These are phyloP conservation scores for Sylvia borin DNA, from an alignment of 2,797 vertebrate species.

Conservation along the genomic window DNA sequence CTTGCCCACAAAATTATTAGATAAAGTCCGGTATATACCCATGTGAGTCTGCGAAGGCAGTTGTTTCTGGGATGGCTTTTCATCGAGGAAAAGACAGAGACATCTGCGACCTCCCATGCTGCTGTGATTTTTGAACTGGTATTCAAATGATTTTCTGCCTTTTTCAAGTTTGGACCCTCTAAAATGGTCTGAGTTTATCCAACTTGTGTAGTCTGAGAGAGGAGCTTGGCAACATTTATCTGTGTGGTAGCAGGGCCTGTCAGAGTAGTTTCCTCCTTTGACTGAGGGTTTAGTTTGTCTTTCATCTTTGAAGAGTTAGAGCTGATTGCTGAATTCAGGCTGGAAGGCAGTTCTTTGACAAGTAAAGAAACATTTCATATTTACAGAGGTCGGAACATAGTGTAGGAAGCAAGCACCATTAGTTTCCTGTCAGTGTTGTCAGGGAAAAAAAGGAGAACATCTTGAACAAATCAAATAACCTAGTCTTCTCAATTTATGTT, in stretches of 20 bases:
- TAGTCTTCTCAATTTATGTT: slow-evolving; percentile 15
- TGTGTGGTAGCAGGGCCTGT: neutral
- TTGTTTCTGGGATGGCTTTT: neutral
- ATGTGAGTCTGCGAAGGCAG: neutral
- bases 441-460: neutral
- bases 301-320: neutral
- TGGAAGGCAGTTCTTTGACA: neutral
- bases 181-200: neutral
- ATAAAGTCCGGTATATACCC: neutral
- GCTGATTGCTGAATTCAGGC: neutral
- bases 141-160: neutral
- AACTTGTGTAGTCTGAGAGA: neutral
- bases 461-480: neutral
- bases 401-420: neutral
- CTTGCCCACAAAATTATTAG: neutral
- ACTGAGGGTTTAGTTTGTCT: neutral
- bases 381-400: neutral
- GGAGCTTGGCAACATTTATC: no score
- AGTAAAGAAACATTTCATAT: neutral
- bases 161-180: neutral
- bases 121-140: neutral
- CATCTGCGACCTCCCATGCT: neutral
- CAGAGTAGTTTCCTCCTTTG: neutral
- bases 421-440: neutral
- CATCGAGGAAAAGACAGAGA: neutral